Base-by-base conservation (phyloP, 2,888 invertebrate genomes). In the Orchesella flavescens region DNA sequence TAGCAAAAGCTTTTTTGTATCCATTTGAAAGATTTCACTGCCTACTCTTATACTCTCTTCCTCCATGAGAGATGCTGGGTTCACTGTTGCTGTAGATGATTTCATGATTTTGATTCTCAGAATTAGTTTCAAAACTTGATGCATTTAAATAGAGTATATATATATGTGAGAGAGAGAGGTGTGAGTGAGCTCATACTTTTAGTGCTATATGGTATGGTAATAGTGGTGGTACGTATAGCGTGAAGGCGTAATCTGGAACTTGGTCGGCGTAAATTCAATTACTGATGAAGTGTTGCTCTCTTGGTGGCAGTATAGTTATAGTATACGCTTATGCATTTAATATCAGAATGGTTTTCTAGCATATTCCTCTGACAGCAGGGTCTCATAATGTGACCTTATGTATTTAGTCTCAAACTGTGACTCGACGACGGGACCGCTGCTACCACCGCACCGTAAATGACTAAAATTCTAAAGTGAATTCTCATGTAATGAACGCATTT, bases 241-340 rank as follows among this genome's bases (percentile, higher is more conserved):
- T 43, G 12, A 66, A 46, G 23, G 44, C 34, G 43, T 34, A 69
- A 53, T 53, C 69, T 69, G 12, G 44, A 69, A 53, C 13, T 44
- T 44, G 44, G 44, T 44, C 61, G 23, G 24, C 44, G 73, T 73
- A 73, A 73, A 73, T 73, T 73, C 73, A 73, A 73, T 73, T 73
- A 73, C 9, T 10, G 65, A 65, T 44, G 65, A 65, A 65, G 65
- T 65, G 65, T 65, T 65, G 65, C 65, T 65, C 65, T 65, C 65
- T 65, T 65, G 65, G 65, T 65, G 65, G 65, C 19, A 43, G 24
- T 65, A 63, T 23, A 63, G 24, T 63, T 23, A n/a, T n/a, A n/a
- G 59, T 4, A 24, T 63, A 10, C 17, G 44, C 17, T 5, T 4
- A 61, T 61, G 19, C 61, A 61, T 61, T 61, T 61, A 61, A 24